Base-by-base conservation (phyloP, 2,797 vertebrate genomes). In the Melanotaenia trifasciata region DNA sequence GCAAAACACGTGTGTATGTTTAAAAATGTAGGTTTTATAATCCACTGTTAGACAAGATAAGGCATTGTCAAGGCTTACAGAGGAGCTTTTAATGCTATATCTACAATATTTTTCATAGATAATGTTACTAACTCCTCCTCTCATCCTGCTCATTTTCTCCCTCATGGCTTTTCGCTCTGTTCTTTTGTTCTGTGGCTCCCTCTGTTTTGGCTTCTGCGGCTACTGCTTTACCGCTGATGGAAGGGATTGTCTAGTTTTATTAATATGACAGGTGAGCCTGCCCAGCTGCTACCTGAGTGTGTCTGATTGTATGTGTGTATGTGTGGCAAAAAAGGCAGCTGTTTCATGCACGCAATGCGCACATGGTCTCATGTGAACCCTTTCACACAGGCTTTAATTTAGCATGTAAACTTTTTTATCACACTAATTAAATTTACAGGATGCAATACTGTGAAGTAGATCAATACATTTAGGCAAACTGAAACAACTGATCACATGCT, bases 191-290 rank as follows among this genome's bases (percentile, higher is more conserved):
- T 6, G 3, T 78, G 64, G 67, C 67, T 79, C 78, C 74, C 76
- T 84, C 88, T 88, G 88, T 84, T 87, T 72, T 67, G 74, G 80
- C 83, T 70, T 80, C 79, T 80, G 80, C 84, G 64, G 68, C 84
- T 11, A 57, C 75, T 22, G 65, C 72, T 58, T 47, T 67, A 72
- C 79, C 87, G 93, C 89, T 95, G 93, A 94, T 86, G 81, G 93
- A 94, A 80, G 83, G 92, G 93, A 94, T 93, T 92, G 93, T 91
- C 89, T 88, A 76, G 85, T 91, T 94, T 93, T 91, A 90, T 91
- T 91, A 90, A 92, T 91, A 90, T 92, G 92, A 94, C 93, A 94
- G 93, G 93, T 94, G 94, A 95, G 92, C 86, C 87, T 68, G 79
- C 78, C 88, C 94, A 95, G 94, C 94, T 94, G 94, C 92, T 93